Evolutionary conservation across 2,888 invertebrate genomes (phyloP).

Genomic region (Cremastobaeus sp.): DNA sequence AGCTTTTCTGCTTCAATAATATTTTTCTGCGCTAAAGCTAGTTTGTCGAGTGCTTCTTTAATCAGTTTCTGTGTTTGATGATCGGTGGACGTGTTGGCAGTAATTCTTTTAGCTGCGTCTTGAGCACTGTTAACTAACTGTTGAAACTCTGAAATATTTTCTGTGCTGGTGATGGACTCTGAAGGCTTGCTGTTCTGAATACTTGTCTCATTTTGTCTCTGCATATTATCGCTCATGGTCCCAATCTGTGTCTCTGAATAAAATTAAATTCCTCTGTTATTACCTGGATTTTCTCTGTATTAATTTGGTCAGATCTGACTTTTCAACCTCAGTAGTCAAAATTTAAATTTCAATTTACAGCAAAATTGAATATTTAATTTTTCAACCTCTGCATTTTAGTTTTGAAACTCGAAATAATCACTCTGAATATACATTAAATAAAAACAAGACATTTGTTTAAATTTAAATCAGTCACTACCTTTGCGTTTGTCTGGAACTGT

Average conservation of each 20-base stretch:
- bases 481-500: too few species aligned
- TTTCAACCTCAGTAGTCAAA: constrained; percentile 13
- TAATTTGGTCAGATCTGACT: constrained; percentile 39
- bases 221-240: too few species aligned
- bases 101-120: constrained; percentile 16
- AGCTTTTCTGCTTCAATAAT: constrained; percentile 13
- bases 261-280: too few species aligned
- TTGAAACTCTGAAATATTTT: constrained; percentile 7
- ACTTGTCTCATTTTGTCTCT: constrained; percentile 9
- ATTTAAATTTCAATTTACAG: constrained; percentile 3
- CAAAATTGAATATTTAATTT: constrained; percentile 8
- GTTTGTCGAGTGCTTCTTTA: constrained; percentile 19
- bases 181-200: not conserved
- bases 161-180: not conserved
- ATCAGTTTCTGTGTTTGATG: not conserved
- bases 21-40: constrained; percentile 29
- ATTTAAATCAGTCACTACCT: too few species aligned
- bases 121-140: constrained; percentile 15
- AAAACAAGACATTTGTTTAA: constrained; percentile 11
- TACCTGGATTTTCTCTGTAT: constrained; percentile 34
- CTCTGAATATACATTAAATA: not conserved
- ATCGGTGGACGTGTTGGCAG: not conserved
- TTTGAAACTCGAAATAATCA: constrained; percentile 9
- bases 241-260: too few species aligned
- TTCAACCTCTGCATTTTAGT: constrained; percentile 12